phyloP scores from a whole-genome alignment of 2,888 invertebrate genomes.

The Salticus scenicus region DNA sequence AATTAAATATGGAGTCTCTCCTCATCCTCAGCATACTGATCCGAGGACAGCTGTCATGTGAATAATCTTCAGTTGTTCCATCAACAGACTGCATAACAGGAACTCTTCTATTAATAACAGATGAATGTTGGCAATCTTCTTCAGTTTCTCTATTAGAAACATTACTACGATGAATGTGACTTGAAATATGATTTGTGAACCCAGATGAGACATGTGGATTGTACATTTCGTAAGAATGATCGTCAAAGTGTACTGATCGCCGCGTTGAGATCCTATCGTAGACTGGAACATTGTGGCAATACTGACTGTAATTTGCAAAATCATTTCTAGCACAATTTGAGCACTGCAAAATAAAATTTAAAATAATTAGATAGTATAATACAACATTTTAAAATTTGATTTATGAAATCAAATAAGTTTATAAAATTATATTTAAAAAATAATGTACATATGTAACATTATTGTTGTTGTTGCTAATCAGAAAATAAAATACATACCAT shows the following conservation, averaged over 20 bases:
- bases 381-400: too few relatives aligned
- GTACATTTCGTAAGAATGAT: constrained; percentile 56
- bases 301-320: constrained; percentile 12
- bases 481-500: too few relatives aligned
- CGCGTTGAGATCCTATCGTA: constrained; percentile 53
- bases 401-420: too few relatives aligned
- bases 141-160: not conserved
- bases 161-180: not conserved
- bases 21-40: not conserved
- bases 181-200: not conserved
- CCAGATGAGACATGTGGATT: constrained; percentile 23
- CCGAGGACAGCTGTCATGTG: not conserved
- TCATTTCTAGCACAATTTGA: constrained; percentile 47
- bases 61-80: not conserved
- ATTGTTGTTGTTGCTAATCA: too few relatives aligned
- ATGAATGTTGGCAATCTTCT: not conserved
- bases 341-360: constrained; percentile 28
- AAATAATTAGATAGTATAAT: too few relatives aligned
- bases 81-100: not conserved
- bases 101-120: not conserved
- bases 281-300: constrained; percentile 34
- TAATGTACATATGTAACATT: too few relatives aligned
- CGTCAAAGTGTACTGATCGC: constrained; percentile 41
- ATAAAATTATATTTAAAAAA: too few relatives aligned
- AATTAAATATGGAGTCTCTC: constrained; percentile 43